phyloP scores from a whole-genome alignment of 2,797 vertebrate genomes.

The Ataeniobius toweri region DNA sequence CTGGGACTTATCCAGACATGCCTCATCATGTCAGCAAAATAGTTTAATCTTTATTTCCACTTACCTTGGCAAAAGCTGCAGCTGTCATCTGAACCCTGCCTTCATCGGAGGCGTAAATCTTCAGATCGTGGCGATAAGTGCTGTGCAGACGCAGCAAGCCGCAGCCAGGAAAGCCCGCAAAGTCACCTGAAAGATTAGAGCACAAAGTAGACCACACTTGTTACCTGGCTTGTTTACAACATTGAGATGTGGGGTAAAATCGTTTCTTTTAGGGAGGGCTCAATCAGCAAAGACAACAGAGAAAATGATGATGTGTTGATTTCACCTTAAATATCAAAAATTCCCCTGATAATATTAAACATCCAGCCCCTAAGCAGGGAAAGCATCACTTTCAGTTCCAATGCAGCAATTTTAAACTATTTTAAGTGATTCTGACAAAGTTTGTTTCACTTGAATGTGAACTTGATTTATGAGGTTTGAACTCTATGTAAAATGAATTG shows the following conservation, averaged over 20 bases:
- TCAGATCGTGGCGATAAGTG: conserved; percentile 97
- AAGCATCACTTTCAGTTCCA: conserved; percentile 64
- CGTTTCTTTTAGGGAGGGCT: not conserved
- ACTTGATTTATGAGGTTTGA: not conserved
- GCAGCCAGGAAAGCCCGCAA: conserved; percentile 97
- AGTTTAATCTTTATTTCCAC: too few species aligned
- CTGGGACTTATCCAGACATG: too few species aligned
- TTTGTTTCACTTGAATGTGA: conserved; percentile 21
- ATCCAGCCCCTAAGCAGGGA: conserved; percentile 16
- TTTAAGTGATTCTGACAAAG: conserved; percentile 13
- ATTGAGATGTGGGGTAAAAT: not conserved
- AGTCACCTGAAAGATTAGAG: conserved; percentile 86
- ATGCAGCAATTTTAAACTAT: conserved; percentile 11
- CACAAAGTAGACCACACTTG: not conserved
- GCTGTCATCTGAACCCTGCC: conserved; percentile 99
- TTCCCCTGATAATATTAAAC: conserved; percentile 23
- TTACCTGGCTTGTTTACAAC: conserved; percentile 1
- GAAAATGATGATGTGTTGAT: conserved; percentile 25
- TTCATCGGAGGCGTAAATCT: conserved; percentile 98
- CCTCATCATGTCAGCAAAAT: too few species aligned
- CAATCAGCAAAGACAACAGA: conserved; percentile 8
- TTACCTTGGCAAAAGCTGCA: conserved; percentile 98
- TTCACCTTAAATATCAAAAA: conserved; percentile 30
- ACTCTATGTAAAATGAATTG: conserved; percentile 46
- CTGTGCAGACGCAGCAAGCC: conserved; percentile 95